Evolutionary conservation across 2,888 invertebrate genomes (phyloP).

Genomic region (Mesochorus sp.): DNA sequence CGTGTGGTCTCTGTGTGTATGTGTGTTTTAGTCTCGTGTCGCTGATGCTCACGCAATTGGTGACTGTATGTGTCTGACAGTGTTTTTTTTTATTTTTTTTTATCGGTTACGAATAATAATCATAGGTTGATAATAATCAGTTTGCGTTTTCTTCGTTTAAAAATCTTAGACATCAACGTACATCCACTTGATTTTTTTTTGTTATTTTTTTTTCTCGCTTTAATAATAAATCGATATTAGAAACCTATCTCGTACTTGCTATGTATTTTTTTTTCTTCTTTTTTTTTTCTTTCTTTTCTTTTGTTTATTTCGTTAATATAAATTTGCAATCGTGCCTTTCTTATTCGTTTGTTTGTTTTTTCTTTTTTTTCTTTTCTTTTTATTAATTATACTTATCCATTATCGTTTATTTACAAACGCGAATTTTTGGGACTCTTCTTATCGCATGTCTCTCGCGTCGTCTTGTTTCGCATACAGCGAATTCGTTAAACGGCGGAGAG

Average conservation of each 20-base stretch:
- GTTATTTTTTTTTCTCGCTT: constrained; percentile 58
- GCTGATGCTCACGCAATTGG: constrained; percentile 8
- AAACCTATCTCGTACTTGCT: constrained; percentile 80
- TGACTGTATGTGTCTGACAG: constrained; percentile 20
- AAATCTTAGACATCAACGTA: constrained; percentile 82
- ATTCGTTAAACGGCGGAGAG: constrained; percentile 43
- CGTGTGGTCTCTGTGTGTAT: background rate
- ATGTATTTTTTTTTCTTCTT: constrained; percentile 73
- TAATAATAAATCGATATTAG: constrained; percentile 81
- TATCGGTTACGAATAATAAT: constrained; percentile 76
- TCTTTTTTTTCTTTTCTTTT: constrained; percentile 20
- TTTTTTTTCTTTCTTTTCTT: constrained; percentile 46
- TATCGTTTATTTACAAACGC: constrained; percentile 59
- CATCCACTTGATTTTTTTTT: constrained; percentile 72
- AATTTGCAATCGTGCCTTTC: constrained; percentile 55
- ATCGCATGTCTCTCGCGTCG: background rate
- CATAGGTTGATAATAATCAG: constrained; percentile 75
- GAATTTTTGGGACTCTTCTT: constrained; percentile 45
- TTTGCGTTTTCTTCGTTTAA: constrained; percentile 73
- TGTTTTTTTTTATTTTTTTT: constrained; percentile 55
- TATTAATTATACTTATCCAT: constrained; percentile 58
- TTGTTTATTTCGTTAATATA: constrained; percentile 52
- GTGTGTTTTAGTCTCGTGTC: constrained; percentile 16
- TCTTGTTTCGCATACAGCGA: constrained; percentile 14
- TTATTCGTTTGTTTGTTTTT: no score